phyloP scores from a whole-genome alignment of 2,113 vertebrate species.

The Malaclemys terrapin region DNA sequence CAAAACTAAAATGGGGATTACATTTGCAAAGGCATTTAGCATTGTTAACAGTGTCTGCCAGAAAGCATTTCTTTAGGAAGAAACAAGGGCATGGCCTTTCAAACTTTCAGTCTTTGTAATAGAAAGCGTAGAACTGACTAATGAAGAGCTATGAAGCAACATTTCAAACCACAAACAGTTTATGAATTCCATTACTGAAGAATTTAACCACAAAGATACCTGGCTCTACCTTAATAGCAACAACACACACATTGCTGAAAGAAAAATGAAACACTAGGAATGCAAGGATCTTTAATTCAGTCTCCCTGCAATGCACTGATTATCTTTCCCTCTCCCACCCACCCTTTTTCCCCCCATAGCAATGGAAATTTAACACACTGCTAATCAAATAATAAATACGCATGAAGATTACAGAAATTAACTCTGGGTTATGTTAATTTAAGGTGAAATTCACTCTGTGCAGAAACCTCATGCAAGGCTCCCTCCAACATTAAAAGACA shows the following conservation, averaged over 20 bases:
- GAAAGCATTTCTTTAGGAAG: not conserved
- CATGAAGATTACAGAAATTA: not conserved
- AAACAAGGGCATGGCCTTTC: not conserved
- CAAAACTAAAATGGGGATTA: slow-evolving; percentile 50
- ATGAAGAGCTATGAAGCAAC: not conserved
- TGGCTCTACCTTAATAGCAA: not conserved
- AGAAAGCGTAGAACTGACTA: not conserved
- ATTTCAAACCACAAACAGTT: not conserved
- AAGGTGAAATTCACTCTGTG: not conserved
- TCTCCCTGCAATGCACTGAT: not conserved
- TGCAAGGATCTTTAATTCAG: not conserved
- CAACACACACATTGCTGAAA: not conserved
- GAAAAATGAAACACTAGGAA: not conserved
- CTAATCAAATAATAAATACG: accelerated
- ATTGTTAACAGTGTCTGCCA: slow-evolving; percentile 31
- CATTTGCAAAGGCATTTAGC: slow-evolving; percentile 52
- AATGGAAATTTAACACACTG: not conserved
- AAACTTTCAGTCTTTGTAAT: not conserved
- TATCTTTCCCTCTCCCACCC: not conserved
- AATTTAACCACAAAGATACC: not conserved
- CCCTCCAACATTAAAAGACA: not conserved
- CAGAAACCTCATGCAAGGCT: not conserved
- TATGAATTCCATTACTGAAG: not conserved
- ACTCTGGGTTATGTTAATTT: not conserved
- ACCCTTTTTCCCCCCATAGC: not conserved